Conservation (phyloP, 2,113 vertebrate genomes). For the Rhizomys pruinosus region DNA sequence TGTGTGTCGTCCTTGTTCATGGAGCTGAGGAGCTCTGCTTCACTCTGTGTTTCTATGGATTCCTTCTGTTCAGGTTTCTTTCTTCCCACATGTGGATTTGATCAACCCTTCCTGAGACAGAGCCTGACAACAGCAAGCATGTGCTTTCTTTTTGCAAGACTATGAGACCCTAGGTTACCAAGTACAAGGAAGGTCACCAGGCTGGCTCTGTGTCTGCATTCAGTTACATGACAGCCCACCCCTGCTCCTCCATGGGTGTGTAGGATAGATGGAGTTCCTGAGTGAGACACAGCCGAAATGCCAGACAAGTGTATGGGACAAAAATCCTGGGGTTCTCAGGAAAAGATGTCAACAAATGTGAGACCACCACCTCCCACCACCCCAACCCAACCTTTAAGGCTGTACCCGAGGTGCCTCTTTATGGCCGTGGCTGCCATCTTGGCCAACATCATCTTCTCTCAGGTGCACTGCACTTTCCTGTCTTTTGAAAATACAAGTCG, state of each 20-base stretch:
- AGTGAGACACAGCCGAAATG: not conserved
- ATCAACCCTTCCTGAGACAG: not conserved
- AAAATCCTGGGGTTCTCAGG: not conserved
- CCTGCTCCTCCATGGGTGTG: accelerated
- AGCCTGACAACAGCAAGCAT: accelerated
- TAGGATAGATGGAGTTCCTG: no score
- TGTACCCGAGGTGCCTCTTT: accelerated
- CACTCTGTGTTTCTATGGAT: accelerated
- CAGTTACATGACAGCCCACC: not conserved
- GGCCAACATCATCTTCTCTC: not conserved
- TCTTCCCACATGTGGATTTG: not conserved
- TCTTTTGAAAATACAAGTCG: not conserved
- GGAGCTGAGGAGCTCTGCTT: not conserved
- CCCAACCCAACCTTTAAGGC: not conserved
- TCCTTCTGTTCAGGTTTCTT: not conserved
- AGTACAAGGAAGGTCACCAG: not conserved
- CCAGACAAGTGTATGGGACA: not conserved
- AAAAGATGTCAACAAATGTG: not conserved
- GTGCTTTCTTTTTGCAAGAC: not conserved
- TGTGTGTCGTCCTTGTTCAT: not conserved
- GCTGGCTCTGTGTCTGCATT: not conserved
- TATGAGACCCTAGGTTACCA: not conserved
- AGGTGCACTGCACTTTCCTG: not conserved
- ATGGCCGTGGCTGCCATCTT: accelerated
- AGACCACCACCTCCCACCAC: no score